These are phyloP conservation scores for Gorsachius goisagi DNA, from an alignment of 2,113 vertebrate species.

Conservation along the genomic window DNA sequence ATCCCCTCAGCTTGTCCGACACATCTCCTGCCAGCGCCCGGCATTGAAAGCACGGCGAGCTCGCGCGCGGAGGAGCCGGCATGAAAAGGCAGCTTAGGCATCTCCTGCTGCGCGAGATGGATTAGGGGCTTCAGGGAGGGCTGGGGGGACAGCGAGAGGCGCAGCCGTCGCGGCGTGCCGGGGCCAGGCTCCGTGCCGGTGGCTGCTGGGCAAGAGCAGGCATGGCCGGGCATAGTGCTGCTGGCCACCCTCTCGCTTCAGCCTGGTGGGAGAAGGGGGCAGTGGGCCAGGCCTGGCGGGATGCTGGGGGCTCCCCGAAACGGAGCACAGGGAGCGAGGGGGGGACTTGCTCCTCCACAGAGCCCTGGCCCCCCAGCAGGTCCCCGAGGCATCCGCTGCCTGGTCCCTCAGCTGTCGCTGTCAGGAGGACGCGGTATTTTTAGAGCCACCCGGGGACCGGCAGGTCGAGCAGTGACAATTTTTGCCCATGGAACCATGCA, in stretches of 20 bases:
- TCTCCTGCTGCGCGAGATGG: constrained; percentile 77
- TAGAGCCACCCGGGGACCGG: background rate
- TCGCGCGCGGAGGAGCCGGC: constrained; percentile 54
- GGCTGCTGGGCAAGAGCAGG: background rate
- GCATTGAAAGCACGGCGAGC: constrained; percentile 66
- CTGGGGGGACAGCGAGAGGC: background rate
- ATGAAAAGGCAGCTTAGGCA: constrained; percentile 79
- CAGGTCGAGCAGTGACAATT: background rate
- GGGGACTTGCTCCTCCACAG: fast-evolving
- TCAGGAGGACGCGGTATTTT: constrained; percentile 3
- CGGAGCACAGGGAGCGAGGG: fast-evolving
- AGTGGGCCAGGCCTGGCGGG: fast-evolving
- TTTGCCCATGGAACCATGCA: background rate
- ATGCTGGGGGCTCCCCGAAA: fast-evolving
- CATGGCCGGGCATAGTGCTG: fast-evolving
- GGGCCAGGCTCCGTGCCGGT: background rate
- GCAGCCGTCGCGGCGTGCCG: background rate
- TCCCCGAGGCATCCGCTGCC: background rate
- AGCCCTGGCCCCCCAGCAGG: background rate
- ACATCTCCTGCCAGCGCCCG: constrained; percentile 73
- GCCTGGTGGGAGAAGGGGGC: background rate
- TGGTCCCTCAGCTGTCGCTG: constrained; percentile 18
- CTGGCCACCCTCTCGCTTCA: fast-evolving
- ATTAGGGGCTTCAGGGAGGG: constrained; percentile 73
- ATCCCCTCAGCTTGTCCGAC: constrained; percentile 72